These are phyloP conservation scores for Dasysyrphus tricinctus DNA, from an alignment of 2,888 invertebrate genomes.

Conservation along the genomic window DNA sequence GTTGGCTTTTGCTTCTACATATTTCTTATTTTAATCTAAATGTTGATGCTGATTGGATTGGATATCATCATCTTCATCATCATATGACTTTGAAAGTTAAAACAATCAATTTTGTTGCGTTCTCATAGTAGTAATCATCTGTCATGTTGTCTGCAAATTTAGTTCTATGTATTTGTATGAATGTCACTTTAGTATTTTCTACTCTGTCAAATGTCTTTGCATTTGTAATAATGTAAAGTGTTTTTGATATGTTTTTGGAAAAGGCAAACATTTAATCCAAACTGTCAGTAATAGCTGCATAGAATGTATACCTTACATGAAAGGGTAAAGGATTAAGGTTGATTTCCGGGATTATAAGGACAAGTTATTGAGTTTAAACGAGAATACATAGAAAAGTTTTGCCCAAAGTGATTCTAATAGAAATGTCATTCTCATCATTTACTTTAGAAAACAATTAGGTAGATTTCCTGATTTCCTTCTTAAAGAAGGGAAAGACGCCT, in stretches of 20 bases:
- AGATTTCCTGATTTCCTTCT: background rate
- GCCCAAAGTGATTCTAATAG: constrained; percentile 37
- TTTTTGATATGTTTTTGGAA: background rate
- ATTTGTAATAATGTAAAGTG: constrained; percentile 23
- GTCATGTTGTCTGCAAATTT: constrained; percentile 9
- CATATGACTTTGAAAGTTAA: constrained; percentile 18
- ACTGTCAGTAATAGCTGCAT: background rate
- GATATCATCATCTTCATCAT: constrained; percentile 31
- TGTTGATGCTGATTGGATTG: constrained; percentile 53
- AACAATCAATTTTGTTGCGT: constrained; percentile 67
- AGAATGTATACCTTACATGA: background rate
- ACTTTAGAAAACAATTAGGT: constrained; percentile 8
- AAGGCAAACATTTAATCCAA: constrained; percentile 31
- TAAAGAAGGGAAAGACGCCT: background rate
- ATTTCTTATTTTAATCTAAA: no score
- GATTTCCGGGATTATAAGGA: constrained; percentile 14
- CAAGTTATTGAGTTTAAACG: constrained; percentile 37
- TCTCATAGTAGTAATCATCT: constrained; percentile 42
- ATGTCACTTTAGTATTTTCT: constrained; percentile 25
- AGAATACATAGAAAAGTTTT: constrained; percentile 27
- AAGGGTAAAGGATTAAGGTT: background rate
- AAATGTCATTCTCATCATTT: constrained; percentile 14
- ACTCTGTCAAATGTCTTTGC: background rate
- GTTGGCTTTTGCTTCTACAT: background rate
- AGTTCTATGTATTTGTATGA: background rate